Conservation (phyloP, 2,888 invertebrate genomes). For the Morpho helenor region DNA sequence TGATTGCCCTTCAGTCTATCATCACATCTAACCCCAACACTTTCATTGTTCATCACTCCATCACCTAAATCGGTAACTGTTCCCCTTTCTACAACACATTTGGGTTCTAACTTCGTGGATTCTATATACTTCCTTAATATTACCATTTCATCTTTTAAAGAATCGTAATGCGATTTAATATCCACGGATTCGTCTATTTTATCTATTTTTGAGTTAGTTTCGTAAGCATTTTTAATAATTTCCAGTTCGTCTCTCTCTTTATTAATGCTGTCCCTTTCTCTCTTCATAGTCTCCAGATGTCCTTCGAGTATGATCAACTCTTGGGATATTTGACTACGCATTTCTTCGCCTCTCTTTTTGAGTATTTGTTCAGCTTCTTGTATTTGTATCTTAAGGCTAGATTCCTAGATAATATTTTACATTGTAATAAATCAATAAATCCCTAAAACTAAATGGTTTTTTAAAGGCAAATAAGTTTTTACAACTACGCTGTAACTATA, state of each 20-base stretch:
- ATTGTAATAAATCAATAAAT: no score
- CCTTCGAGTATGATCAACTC: constrained; percentile 51
- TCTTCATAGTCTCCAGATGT: constrained; percentile 50
- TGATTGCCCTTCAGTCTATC: constrained; percentile 40
- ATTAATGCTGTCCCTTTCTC: constrained; percentile 50
- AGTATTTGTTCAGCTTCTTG: constrained; percentile 51
- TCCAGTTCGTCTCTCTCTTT: constrained; percentile 46
- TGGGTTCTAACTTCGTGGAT: constrained; percentile 36
- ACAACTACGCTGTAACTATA: no score
- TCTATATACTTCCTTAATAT: constrained; percentile 49
- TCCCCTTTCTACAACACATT: constrained; percentile 45
- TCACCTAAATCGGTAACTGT: constrained; percentile 41
- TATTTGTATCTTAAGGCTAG: constrained; percentile 48
- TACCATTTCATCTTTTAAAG: constrained; percentile 47
- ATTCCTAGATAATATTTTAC: constrained; percentile 42
- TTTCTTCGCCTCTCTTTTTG: constrained; percentile 52
- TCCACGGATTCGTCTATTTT: constrained; percentile 33
- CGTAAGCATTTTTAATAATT: constrained; percentile 29
- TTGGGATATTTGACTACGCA: constrained; percentile 53
- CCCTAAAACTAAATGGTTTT: no score
- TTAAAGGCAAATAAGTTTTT: no score
- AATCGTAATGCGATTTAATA: constrained; percentile 42
- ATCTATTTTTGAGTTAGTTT: constrained; percentile 20
- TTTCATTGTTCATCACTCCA: constrained; percentile 35
- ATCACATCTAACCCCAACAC: constrained; percentile 27